Conservation (phyloP, 35 echinoderm and acorn worm species). For the Stichopus chloronotus region DNA sequence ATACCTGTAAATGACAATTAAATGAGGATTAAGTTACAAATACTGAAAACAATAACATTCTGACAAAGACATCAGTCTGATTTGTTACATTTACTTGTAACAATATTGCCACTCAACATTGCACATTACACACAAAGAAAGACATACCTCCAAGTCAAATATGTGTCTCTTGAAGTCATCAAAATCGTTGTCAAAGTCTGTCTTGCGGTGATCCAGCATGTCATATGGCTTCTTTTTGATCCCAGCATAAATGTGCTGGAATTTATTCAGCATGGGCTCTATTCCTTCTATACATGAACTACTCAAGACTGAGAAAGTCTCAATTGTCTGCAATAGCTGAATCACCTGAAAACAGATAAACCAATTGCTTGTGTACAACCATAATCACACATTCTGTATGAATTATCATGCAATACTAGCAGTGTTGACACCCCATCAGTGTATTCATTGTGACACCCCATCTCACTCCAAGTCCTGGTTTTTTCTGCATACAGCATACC, state of each 20-base stretch:
- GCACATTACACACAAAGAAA: background rate
- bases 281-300: constrained; percentile 92
- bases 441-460: too few species aligned
- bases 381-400: too few species aligned
- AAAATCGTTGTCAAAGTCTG: constrained; percentile 98
- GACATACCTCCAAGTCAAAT: constrained; percentile 83
- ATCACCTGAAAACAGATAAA: constrained; percentile 70
- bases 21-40: too few species aligned
- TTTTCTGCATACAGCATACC: too few species aligned
- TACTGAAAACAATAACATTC: too few species aligned
- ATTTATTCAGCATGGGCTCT: constrained; percentile 87
- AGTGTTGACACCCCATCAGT: too few species aligned
- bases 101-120: background rate
- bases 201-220: constrained; percentile 89
- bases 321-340: constrained; percentile 84
- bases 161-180: constrained; percentile 95
- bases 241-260: constrained; percentile 83
- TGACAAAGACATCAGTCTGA: too few species aligned
- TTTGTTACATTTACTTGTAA: too few species aligned
- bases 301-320: constrained; percentile 79
- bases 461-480: too few species aligned
- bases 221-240: constrained; percentile 98
- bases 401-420: too few species aligned
- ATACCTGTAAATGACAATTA: too few species aligned
- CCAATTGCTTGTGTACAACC: background rate